These are phyloP conservation scores for Eristalis intricaria DNA, from an alignment of 2,888 invertebrate species.

Conservation along the genomic window DNA sequence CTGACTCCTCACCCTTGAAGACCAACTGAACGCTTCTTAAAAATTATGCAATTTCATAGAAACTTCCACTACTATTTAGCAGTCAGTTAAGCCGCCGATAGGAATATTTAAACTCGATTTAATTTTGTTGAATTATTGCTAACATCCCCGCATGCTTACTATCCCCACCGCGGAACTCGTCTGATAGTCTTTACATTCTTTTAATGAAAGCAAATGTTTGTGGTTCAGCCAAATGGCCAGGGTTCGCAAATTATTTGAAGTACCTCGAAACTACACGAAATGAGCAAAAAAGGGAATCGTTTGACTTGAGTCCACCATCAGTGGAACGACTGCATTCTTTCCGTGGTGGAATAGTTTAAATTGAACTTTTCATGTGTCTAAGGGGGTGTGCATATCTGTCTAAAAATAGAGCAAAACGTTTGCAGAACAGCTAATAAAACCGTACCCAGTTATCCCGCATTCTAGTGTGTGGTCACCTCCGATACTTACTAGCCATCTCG, in stretches of 20 bases:
- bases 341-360: slow-evolving; percentile 2
- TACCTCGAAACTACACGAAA: slow-evolving; percentile 12
- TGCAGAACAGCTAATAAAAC: slow-evolving; percentile 19
- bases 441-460: slow-evolving; percentile 20
- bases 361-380: neutral
- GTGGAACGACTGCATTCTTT: slow-evolving; percentile 24
- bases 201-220: slow-evolving; percentile 41
- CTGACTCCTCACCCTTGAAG: no score
- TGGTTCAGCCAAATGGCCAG: slow-evolving; percentile 39
- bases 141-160: no score
- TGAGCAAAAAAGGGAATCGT: slow-evolving; percentile 1
- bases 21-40: no score
- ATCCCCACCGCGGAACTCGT: no score
- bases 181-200: neutral
- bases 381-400: neutral
- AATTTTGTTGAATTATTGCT: no score
- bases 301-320: slow-evolving; percentile 8
- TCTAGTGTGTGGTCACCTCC: slow-evolving; percentile 9
- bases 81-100: no score
- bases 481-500: neutral
- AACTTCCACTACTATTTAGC: no score
- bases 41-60: no score
- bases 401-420: neutral
- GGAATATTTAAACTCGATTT: no score
- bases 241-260: slow-evolving; percentile 40